Evolutionary conservation across 1,140 invertebrate genomes (phyloP), one percentile per base, ranked within the genome.

Genomic region (Marisa cornuarietis): DNA sequence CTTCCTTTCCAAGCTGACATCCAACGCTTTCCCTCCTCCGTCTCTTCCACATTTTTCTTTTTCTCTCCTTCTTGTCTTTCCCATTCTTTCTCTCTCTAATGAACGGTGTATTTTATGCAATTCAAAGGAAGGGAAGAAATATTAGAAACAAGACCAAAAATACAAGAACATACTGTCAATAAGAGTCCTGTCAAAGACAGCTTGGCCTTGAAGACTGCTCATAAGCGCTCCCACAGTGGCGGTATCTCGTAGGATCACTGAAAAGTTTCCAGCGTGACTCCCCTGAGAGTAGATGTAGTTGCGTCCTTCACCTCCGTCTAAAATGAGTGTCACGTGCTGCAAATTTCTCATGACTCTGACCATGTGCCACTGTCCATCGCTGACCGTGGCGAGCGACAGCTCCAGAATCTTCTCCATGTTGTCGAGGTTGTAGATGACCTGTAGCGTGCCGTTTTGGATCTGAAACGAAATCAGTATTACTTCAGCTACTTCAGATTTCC

Each of bases 361-460:
- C 20, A 96, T 96, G 88, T 99, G 98, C 97, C 97, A 99, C 85
- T 98, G 96, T 22, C 98, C 98, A 91, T 99, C 97, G 88, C 97
- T 96, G 1, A 98, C 96, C 6, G 94, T 93, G 22, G 98, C 95
- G 13, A 99, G 92, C 95, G 96, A 97, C 78, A 99, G 94, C 88
- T 96, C 42, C 95, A 84, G 94, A 88, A 96, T 42, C 95, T 84
- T 94, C 96, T 8, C 95, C 96, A 52, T 80, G 42, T 96, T 97
- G 88, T 98, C 98, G 14, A 99, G 90, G 90, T 99, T 98, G 88
- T 96, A 99, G 20, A 78, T 79, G 26, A 86, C 84, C 49, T 81
- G 81, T 42, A 99, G 91, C 81, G 95, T 93, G 61, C 95, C 95
- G 87, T 98, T 96, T 1, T 14, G 11, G 11, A 58, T 58, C 54